Conservation (phyloP, 2,113 vertebrate genomes). For the Daboia siamensis region DNA sequence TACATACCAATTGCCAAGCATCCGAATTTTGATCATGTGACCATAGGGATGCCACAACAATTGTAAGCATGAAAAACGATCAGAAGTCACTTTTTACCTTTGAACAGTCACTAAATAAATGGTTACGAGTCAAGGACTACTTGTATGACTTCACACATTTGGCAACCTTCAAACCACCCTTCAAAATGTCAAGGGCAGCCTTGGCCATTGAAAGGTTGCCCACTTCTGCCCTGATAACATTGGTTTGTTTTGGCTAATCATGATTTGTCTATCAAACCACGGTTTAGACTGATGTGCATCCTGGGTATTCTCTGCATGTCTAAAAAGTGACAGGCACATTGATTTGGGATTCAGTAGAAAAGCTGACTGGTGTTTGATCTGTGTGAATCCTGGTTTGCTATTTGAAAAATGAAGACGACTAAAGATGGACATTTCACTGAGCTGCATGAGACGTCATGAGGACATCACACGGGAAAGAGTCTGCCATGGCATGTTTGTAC, state of each 20-base stretch:
- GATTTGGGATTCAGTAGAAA: neutral
- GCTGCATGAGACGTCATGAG: neutral
- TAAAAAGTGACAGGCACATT: neutral
- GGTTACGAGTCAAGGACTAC: neutral
- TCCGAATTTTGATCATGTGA: neutral
- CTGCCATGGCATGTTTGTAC: neutral
- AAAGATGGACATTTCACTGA: neutral
- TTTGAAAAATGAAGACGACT: neutral
- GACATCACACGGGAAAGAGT: neutral
- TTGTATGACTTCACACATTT: neutral
- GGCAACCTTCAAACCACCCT: neutral
- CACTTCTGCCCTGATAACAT: neutral
- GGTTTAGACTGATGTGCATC: neutral
- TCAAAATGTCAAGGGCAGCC: neutral
- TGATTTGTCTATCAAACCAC: neutral
- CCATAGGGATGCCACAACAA: neutral
- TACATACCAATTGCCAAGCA: neutral
- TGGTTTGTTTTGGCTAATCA: neutral
- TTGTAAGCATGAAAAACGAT: neutral
- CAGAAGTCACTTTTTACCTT: neutral
- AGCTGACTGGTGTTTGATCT: neutral
- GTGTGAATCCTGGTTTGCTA: neutral
- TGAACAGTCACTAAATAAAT: neutral
- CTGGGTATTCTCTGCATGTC: neutral
- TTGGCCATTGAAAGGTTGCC: neutral